Evolutionary conservation across 2,113 vertebrate genomes (phyloP), one percentile per base, ranked within the genome.

Genomic region (Nothoprocta perdicaria): DNA sequence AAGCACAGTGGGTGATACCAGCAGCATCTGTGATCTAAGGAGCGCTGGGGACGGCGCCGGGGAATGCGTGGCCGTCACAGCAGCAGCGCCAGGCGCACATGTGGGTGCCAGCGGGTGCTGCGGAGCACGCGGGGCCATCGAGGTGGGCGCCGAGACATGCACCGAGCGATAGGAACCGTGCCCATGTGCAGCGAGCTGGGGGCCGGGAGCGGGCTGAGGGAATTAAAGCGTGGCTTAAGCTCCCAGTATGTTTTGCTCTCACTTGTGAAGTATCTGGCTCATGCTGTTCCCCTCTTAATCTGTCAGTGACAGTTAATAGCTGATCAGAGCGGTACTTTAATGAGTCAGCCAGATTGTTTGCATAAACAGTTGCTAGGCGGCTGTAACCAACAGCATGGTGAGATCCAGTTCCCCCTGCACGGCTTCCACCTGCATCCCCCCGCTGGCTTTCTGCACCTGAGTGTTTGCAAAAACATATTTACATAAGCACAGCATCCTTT

Each of bases 131-230:
- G 71, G 76, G 95, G 65, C 92, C 89, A 83, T 80, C 93, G 89
- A 90, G 96, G 94, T 96, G 96, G 96, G 95, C 55, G 78, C 90
- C 40, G 43, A 69, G 84, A 89, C 82, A 77, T 93, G 95, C 95
- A 72, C 19, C 19, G 66, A 77, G 92, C 95, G 79, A 74, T 72
- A 66, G 21, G 74, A 73, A 66, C 53, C 52, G 29, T 40, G 67
- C 91, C 86, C 86, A 76, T 1, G 83, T 9, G 23, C 60, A 67
- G 82, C 55, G 43, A 22, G 84, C 10, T 78, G 95, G 91, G 91
- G 88, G 77, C 0, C 10, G 75, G 92, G 63, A 90, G 90, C 68
- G 48, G 24, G 86, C 60, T 57, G 84, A 80, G 62, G 93, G 45
- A 23, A 86, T 80, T 75, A 86, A 88, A 94, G 19, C 50, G 18